Conservation (phyloP, 2,113 vertebrate species). For the Dascyllus trimaculatus region DNA sequence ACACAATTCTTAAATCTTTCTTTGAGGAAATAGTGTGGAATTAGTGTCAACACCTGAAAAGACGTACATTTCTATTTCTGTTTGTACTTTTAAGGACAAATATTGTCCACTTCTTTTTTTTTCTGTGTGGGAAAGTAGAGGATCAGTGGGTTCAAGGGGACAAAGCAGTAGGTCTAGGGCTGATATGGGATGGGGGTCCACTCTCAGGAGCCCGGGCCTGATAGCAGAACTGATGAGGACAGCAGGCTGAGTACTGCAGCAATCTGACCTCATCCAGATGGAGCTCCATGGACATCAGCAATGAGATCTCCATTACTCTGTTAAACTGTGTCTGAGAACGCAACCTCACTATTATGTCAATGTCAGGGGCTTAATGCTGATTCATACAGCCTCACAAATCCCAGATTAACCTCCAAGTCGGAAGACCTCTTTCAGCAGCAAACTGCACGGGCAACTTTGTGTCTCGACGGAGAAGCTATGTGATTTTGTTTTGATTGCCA, state of each 20-base stretch:
- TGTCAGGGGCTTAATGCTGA: constrained; percentile 83
- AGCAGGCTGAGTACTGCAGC: constrained; percentile 60
- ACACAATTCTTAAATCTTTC: not conserved
- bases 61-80: not conserved
- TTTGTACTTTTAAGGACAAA: constrained; percentile 7
- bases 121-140: not conserved
- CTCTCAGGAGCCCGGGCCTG: constrained; percentile 44
- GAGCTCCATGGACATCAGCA: constrained; percentile 75
- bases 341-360: constrained; percentile 81
- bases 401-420: constrained; percentile 76
- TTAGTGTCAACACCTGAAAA: constrained; percentile 14
- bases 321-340: constrained; percentile 81
- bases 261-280: constrained; percentile 67
- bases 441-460: constrained; percentile 49
- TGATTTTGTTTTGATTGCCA: constrained; percentile 59
- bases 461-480: constrained; percentile 45
- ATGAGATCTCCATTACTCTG: constrained; percentile 83
- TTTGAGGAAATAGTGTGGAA: not conserved
- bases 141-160: constrained; percentile 14
- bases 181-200: constrained; percentile 53
- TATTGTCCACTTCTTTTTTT: not conserved
- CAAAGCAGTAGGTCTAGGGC: constrained; percentile 27
- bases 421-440: constrained; percentile 55
- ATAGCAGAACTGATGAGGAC: constrained; percentile 75
- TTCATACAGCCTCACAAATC: constrained; percentile 82